These are phyloP conservation scores for Protobothrops flavoviridis DNA, from an alignment of 2,113 vertebrate genomes.

Conservation along the genomic window DNA sequence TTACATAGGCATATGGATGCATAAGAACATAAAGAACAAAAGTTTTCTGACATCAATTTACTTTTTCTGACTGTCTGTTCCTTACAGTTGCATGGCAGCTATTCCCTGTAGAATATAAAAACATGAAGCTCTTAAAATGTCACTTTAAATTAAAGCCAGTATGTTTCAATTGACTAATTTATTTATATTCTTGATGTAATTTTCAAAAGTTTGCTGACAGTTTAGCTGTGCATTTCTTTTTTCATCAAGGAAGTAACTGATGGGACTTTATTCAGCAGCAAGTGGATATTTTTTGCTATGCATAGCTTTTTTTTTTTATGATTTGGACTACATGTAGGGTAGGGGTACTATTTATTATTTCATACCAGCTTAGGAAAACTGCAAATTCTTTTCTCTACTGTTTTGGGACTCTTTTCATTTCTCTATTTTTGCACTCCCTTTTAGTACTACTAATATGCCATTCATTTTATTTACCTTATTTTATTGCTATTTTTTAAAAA, in stretches of 20 bases:
- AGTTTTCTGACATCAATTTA: conserved; percentile 38
- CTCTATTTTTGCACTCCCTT: not conserved
- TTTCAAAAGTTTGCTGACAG: conserved; percentile 60
- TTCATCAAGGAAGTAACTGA: conserved; percentile 29
- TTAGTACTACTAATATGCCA: not conserved
- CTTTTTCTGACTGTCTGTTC: conserved; percentile 49
- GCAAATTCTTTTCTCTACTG: not conserved
- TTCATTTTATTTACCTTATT: not conserved
- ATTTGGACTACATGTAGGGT: not conserved
- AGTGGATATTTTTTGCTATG: not conserved
- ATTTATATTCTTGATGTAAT: conserved; percentile 73
- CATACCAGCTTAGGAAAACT: not conserved
- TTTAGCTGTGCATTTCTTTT: conserved; percentile 46
- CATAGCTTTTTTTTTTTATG: not conserved
- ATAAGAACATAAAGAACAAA: conserved; percentile 4
- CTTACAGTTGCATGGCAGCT: conserved; percentile 51
- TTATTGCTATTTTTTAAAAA: not conserved
- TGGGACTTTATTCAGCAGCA: conserved; percentile 41
- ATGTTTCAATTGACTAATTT: conserved; percentile 67
- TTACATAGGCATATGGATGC: conserved; percentile 18
- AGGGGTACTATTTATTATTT: not conserved
- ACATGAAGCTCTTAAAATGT: conserved; percentile 70
- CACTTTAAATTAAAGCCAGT: conserved; percentile 68
- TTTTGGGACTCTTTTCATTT: not conserved
- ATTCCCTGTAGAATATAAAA: conserved; percentile 59